These are phyloP conservation scores for Drosophila percnosoma DNA, from an alignment of 2,888 invertebrate species.

Conservation along the genomic window DNA sequence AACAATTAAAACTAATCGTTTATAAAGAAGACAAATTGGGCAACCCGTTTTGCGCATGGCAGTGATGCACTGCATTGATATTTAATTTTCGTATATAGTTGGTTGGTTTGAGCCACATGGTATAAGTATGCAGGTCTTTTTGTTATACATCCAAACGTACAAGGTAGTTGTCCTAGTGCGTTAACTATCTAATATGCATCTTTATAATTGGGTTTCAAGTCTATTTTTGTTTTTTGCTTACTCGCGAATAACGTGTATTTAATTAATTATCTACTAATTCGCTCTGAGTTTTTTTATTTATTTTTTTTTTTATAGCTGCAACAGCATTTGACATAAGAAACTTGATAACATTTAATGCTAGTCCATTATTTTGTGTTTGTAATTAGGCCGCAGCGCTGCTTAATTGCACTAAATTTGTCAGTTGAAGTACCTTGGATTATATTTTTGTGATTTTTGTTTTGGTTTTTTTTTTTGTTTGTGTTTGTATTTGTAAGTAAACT, in stretches of 20 bases:
- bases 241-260: constrained; percentile 19
- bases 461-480: constrained; percentile 4
- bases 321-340: constrained; percentile 75
- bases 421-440: constrained; percentile 28
- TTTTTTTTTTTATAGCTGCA: constrained; percentile 62
- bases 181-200: constrained; percentile 45
- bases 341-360: constrained; percentile 77
- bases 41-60: constrained; percentile 78
- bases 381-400: constrained; percentile 50
- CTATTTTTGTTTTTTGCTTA: constrained; percentile 52
- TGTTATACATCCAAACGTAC: constrained; percentile 20
- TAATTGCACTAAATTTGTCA: constrained; percentile 49
- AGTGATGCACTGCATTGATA: constrained; percentile 79
- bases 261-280: constrained; percentile 61
- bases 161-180: constrained; percentile 58
- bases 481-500: constrained; percentile 49
- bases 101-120: constrained; percentile 11
- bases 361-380: constrained; percentile 44
- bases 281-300: constrained; percentile 57
- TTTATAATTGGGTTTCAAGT: constrained; percentile 49
- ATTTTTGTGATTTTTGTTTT: constrained; percentile 6
- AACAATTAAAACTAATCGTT: constrained; percentile 28
- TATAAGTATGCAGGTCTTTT: constrained; percentile 19
- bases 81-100: constrained; percentile 45
- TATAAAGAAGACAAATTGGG: constrained; percentile 66